These are phyloP conservation scores for Glossophaga mutica DNA, from an alignment of 2,797 vertebrate genomes.

Conservation along the genomic window DNA sequence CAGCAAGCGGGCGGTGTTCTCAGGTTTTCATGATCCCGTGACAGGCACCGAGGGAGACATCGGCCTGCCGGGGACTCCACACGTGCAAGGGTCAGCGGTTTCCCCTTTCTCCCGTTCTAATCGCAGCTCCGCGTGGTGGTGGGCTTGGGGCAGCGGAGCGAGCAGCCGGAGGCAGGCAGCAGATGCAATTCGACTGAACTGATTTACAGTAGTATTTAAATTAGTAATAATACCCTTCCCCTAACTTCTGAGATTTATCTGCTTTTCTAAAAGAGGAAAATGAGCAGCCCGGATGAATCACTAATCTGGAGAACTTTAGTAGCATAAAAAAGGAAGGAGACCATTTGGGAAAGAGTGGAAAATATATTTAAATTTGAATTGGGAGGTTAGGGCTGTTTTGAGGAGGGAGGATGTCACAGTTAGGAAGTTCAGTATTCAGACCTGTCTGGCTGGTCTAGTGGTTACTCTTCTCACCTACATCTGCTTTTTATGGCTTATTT, in stretches of 20 bases:
- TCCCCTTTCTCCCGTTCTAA: background rate
- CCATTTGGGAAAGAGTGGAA: background rate
- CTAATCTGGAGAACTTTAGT: background rate
- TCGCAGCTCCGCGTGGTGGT: background rate
- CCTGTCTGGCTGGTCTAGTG: background rate
- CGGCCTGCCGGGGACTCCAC: background rate
- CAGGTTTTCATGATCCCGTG: background rate
- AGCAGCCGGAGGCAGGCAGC: background rate
- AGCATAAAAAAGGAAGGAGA: background rate
- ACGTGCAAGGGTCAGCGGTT: background rate
- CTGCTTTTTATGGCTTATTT: background rate
- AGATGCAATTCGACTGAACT: background rate
- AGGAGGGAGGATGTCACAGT: background rate
- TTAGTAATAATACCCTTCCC: background rate
- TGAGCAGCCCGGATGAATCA: background rate
- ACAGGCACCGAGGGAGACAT: background rate
- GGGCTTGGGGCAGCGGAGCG: background rate
- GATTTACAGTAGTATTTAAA: background rate
- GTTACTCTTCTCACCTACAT: background rate
- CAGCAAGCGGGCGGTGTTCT: background rate
- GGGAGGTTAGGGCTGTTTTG: background rate
- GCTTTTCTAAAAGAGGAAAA: constrained; percentile 9
- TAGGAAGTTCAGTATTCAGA: background rate
- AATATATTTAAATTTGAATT: background rate
- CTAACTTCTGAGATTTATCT: background rate